Evolutionary conservation across 2,113 vertebrate genomes (phyloP).

Genomic region (Larimichthys polyactis): DNA sequence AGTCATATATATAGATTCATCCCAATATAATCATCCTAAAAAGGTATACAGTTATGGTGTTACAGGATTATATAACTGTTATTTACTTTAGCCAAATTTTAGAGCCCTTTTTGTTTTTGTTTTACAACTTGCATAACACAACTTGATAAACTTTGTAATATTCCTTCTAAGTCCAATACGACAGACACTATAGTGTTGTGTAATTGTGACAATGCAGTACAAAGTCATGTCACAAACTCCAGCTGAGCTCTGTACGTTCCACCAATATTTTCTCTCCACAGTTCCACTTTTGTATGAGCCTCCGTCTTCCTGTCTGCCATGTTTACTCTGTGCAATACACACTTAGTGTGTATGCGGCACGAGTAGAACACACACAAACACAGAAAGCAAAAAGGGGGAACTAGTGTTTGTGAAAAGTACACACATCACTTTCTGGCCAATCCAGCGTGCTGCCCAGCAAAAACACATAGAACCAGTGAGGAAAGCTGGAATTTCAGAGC

Average conservation of each 20-base stretch:
- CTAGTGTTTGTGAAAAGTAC: slow-evolving; percentile 41
- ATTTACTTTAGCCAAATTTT: not conserved
- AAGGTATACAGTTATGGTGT: not conserved
- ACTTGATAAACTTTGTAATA: not conserved
- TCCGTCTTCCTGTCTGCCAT: slow-evolving; percentile 30
- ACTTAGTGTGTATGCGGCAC: not conserved
- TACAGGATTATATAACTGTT: not conserved
- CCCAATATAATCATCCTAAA: not conserved
- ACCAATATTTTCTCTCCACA: slow-evolving; percentile 28
- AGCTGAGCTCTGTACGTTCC: slow-evolving; percentile 27
- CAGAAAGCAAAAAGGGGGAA: slow-evolving; percentile 31
- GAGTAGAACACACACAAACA: not conserved
- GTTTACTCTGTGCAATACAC: slow-evolving; percentile 2
- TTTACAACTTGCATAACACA: not conserved
- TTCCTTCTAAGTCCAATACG: not conserved
- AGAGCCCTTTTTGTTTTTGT: not conserved
- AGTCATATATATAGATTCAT: not conserved
- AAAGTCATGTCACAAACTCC: no score
- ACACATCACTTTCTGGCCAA: slow-evolving; percentile 35
- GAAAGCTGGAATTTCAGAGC: slow-evolving; percentile 59
- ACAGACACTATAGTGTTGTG: not conserved
- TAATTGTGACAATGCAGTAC: not conserved
- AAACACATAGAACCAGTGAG: slow-evolving; percentile 35
- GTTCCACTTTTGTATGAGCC: slow-evolving; percentile 48
- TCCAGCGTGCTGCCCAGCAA: slow-evolving; percentile 59